phyloP scores from a whole-genome alignment of 2,113 vertebrate genomes.

The Galeopterus variegatus region DNA sequence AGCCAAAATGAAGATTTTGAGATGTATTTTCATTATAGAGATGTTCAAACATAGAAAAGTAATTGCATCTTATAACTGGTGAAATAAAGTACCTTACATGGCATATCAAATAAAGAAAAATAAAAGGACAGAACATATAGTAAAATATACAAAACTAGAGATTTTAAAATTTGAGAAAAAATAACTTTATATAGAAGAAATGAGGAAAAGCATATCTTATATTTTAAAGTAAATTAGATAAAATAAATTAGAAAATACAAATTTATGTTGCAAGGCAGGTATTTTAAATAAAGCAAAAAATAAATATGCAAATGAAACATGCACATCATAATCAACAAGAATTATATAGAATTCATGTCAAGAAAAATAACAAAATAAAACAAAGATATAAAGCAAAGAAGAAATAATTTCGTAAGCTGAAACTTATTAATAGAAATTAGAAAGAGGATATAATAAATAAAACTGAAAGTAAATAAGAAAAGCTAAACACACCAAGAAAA shows the following conservation, averaged over 20 bases:
- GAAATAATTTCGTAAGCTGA: not conserved
- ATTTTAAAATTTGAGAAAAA: not conserved
- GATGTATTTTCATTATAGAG: not conserved
- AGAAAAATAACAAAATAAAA: not conserved
- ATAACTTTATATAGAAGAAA: not conserved
- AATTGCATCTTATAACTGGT: not conserved
- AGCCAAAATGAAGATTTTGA: not conserved
- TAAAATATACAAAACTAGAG: not conserved
- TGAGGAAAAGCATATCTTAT: not conserved
- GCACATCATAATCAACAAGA: not conserved
- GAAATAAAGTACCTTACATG: not conserved
- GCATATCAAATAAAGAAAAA: not conserved
- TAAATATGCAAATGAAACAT: not conserved
- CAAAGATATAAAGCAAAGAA: not conserved
- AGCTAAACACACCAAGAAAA: not conserved
- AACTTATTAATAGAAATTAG: not conserved
- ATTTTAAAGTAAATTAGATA: not conserved
- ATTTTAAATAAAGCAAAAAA: not conserved
- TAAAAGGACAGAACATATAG: not conserved
- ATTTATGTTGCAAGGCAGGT: not conserved
- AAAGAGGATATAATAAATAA: not conserved
- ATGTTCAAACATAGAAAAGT: not conserved
- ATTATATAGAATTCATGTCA: not conserved
- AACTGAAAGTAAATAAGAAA: not conserved
- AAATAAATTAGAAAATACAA: not conserved